Base-by-base conservation (phyloP, 2,113 vertebrate species). In the Hylia prasina region DNA sequence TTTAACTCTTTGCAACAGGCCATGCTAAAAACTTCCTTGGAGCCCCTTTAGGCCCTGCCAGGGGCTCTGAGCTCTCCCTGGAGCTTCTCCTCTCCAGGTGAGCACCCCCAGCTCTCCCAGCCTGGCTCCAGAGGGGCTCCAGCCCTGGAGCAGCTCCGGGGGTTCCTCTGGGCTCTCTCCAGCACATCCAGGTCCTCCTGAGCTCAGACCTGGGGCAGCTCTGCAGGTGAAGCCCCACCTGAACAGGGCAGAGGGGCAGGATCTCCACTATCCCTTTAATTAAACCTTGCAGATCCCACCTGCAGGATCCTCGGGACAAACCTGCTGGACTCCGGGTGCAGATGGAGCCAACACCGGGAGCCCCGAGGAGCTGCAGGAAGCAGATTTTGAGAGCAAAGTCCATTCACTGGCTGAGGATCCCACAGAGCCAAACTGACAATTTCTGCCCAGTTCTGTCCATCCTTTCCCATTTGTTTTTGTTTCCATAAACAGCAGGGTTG, bases 401-500 rank as follows among this genome's bases (percentile, higher is more conserved):
- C 70, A 18, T 75, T 73, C 72, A 33, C 61, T 84, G 83, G 31
- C 87, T 68, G 80, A 39, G 27, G 65, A 58, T 37, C 58, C 35
- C 80, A n/a, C 42, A 31, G 2, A 56, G 7, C 61, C 78, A 64
- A 48, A 33, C 31, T 48, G 93, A 60, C 72, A 30, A 7, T 87
- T 91, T 64, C 86, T 94, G 69, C 64, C 80, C 17, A 9, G 31
- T 63, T 78, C n/a, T 71, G 31, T 27, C 87, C 72, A 50, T 23
- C 65, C 82, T 22, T 73, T 63, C 54, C 91, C 56, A 37, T 79
- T 92, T 75, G 66, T 71, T 93, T 85, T 69, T 20, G 30, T 78
- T 70, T 47, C 72, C 86, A 39, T 57, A 76, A 85, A 61, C 0
- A 13, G 56, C 70, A 33, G 30, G 35, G 4, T 25, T 88, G 75